Percentiles rank a stretch among this genome's conserved stretches.
Evolutionary conservation across 2,888 invertebrate genomes (phyloP).

Genomic region (Lithodes maja): DNA sequence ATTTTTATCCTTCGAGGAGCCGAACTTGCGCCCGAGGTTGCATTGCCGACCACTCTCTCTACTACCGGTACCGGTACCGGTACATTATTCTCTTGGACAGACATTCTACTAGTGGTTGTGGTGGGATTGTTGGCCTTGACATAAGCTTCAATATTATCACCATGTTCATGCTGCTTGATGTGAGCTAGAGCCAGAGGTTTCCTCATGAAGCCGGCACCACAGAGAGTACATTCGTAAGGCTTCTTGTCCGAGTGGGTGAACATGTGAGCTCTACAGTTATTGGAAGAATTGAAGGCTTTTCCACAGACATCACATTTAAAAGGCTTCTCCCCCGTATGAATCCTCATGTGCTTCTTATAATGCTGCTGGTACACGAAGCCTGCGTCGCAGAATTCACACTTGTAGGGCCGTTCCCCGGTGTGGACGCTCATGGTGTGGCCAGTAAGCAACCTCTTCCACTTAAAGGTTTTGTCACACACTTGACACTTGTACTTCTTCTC

Average conservation of each 20-base stretch:
- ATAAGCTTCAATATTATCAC: slow-evolving; percentile 58
- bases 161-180: slow-evolving; percentile 61
- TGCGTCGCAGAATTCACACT: slow-evolving; percentile 68
- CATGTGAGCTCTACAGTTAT: slow-evolving; percentile 77
- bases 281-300: slow-evolving; percentile 87
- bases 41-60: not conserved
- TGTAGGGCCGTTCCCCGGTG: slow-evolving; percentile 69
- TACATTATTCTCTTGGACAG: too few species aligned
- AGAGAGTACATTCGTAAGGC: slow-evolving; percentile 70
- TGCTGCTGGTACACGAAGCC: slow-evolving; percentile 71
- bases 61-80: not conserved
- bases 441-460: slow-evolving; percentile 67
- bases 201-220: slow-evolving; percentile 70
- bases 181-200: slow-evolving; percentile 69
- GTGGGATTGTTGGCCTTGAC: slow-evolving; percentile 66
- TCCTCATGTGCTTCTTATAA: slow-evolving; percentile 70
- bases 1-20: slow-evolving; percentile 36
- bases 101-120: not conserved
- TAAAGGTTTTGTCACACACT: slow-evolving; percentile 70
- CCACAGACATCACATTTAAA: slow-evolving; percentile 80
- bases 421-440: slow-evolving; percentile 75
- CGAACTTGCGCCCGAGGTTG: slow-evolving; percentile 5
- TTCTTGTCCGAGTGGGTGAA: slow-evolving; percentile 71
- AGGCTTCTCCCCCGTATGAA: slow-evolving; percentile 71
- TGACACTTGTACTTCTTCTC: slow-evolving; percentile 78